These are phyloP conservation scores for Thumatha senex DNA, from an alignment of 2,888 invertebrate genomes.

Conservation along the genomic window DNA sequence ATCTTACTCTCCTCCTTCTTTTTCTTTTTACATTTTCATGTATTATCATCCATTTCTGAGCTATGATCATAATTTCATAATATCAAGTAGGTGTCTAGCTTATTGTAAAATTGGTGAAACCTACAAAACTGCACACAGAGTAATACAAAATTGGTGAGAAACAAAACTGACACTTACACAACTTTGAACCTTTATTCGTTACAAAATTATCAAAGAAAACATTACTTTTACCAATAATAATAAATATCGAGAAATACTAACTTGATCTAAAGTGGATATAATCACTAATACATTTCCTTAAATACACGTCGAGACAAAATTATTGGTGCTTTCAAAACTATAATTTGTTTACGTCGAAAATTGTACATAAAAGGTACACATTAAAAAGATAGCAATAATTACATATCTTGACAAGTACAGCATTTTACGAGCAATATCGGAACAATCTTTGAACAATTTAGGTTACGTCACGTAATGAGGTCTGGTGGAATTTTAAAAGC, in stretches of 20 bases:
- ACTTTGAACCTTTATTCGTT: constrained; percentile 37
- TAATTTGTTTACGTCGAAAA: constrained; percentile 61
- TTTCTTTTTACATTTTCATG: too few relatives aligned
- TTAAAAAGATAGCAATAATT: constrained; percentile 41
- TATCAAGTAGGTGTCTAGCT: too few relatives aligned
- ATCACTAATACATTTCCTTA: constrained; percentile 65
- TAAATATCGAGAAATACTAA: constrained; percentile 67
- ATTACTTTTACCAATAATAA: constrained; percentile 71
- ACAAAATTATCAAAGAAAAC: too few relatives aligned
- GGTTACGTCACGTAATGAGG: constrained; percentile 26
- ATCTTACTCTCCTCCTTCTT: too few relatives aligned
- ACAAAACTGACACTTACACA: too few relatives aligned
- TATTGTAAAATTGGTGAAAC: too few relatives aligned
- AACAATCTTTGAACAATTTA: constrained; percentile 20
- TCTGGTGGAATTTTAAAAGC: constrained; percentile 21
- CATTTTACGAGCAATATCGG: constrained; percentile 32
- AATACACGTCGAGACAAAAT: constrained; percentile 61
- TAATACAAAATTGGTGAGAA: too few relatives aligned
- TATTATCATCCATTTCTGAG: too few relatives aligned
- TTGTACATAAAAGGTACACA: constrained; percentile 38
- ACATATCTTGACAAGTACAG: constrained; percentile 32
- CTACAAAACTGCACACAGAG: too few relatives aligned
- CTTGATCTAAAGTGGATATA: constrained; percentile 65
- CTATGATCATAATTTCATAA: too few relatives aligned
- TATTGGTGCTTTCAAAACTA: constrained; percentile 66